Base-by-base conservation (phyloP, 1,140 invertebrate species). In the Anoplolepis gracilipes region DNA sequence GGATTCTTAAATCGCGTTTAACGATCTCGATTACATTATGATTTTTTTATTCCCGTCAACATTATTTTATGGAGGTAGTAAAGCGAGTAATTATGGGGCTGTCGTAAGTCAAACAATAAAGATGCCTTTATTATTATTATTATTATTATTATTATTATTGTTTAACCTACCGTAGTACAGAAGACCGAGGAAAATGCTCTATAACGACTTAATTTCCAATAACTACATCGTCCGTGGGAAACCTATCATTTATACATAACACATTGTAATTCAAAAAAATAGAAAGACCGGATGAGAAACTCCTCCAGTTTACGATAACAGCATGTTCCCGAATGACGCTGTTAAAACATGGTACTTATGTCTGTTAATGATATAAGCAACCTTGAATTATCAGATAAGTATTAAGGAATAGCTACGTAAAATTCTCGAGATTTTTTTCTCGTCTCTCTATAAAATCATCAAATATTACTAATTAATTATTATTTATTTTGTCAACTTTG, bases 1-100 rank as follows among this genome's bases (percentile, higher is more conserved):
- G 22, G 16, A 30, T 39, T 5, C 2, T 62, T 76, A 77, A 46
- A 49, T 62, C 57, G 62, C 3, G 25, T 77, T 77, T 49, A 64
- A 64, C 25, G 46, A 11, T 77, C n/a, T n/a, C 28, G 8, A 33
- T 10, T 30, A 6, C 25, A 28, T 46, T 16, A n/a, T 10, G 10
- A 2, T 39, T 39, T 42, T 75, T 73, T 73, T 22, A 22, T n/a
- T 1, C 33, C 1, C 30, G 22, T 11, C 6, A 13, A 36, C 22
- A 11, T 59, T 77, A 70, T 7, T 81, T 81, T 72, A 81, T 22
- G 49, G 72, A 2, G n/a, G 16, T 79, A 67, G 13, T 69, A 79
- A 79, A 79, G n/a, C 22, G 49, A 53, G n/a, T 25, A 25, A 79
- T 79, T 79, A 36, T 39, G 16, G 8, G 19, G 46, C 36, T 78